These are phyloP conservation scores for Beris morrisii DNA, from an alignment of 2,888 invertebrate species.

Conservation along the genomic window DNA sequence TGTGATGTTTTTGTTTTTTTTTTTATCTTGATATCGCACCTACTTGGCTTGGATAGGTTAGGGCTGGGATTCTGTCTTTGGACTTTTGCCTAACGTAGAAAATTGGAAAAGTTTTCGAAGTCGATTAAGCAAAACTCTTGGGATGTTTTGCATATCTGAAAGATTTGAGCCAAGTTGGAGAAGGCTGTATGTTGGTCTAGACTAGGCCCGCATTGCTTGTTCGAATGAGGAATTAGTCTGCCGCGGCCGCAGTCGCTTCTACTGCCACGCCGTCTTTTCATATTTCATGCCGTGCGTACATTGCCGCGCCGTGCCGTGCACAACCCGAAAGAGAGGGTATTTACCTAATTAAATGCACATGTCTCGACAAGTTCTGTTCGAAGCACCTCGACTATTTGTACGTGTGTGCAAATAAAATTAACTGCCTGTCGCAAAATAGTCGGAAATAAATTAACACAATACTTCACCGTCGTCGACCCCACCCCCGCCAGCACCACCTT, in stretches of 20 bases:
- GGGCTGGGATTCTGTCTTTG: conserved; percentile 24
- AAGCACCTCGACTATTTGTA: conserved; percentile 16
- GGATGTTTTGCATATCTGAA: no score
- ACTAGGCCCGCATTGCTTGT: no score
- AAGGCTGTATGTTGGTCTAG: no score
- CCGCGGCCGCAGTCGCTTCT: no score
- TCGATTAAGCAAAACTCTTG: no score
- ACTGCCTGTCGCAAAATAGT: conserved; percentile 31
- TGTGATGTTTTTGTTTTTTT: conserved; percentile 4
- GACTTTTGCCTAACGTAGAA: conserved; percentile 9
- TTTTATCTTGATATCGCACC: conserved; percentile 7
- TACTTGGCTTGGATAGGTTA: conserved; percentile 21
- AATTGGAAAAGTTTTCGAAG: background rate
- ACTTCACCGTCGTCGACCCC: conserved; percentile 22
- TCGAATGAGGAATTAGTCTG: no score
- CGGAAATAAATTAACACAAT: conserved; percentile 31
- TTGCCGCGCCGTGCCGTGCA: no score
- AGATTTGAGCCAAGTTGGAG: no score
- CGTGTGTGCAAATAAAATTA: conserved; percentile 33
- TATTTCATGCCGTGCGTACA: no score
- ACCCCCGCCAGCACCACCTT: background rate
- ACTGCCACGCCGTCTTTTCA: no score
- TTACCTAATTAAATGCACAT: conserved; percentile 34
- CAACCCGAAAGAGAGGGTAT: conserved; percentile 19
- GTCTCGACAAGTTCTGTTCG: conserved; percentile 26